Conservation (phyloP, 2,888 invertebrate species). For the Atherix ibis region DNA sequence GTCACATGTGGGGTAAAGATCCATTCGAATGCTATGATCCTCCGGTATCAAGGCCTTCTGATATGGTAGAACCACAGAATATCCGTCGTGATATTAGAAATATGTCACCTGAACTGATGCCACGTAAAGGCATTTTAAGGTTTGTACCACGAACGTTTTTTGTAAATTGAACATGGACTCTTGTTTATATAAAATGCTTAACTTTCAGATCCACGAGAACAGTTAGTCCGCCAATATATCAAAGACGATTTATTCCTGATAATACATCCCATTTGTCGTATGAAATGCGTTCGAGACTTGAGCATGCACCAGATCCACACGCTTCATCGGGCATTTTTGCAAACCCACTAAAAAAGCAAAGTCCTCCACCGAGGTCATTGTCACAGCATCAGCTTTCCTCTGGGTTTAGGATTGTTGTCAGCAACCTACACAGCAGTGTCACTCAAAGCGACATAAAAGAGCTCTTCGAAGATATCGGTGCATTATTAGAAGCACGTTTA, state of each 20-base stretch:
- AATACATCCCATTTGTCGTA: constrained; percentile 25
- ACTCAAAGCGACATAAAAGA: constrained; percentile 87
- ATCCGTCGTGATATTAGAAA: constrained; percentile 21
- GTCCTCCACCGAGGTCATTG: constrained; percentile 6
- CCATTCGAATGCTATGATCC: constrained; percentile 29
- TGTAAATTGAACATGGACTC: background rate
- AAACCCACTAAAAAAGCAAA: constrained; percentile 15
- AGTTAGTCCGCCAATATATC: constrained; percentile 16
- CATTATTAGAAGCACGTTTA: constrained; percentile 65
- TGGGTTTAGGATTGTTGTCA: constrained; percentile 77
- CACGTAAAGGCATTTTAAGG: constrained; percentile 16
- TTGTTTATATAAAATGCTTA: too few species aligned
- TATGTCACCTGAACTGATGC: constrained; percentile 19
- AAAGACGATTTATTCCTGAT: constrained; percentile 20
- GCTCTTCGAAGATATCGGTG: constrained; percentile 84
- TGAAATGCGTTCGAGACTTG: constrained; percentile 28
- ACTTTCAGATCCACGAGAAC: constrained; percentile 11
- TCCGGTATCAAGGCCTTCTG: constrained; percentile 11
- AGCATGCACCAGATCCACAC: constrained; percentile 26
- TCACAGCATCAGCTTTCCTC: constrained; percentile 11
- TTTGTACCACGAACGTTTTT: background rate
- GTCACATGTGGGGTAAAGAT: constrained; percentile 16
- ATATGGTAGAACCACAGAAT: constrained; percentile 8
- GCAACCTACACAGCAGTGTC: constrained; percentile 74
- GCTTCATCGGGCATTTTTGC: constrained; percentile 30